Percentiles rank a stretch among this genome's conserved stretches.
These are phyloP conservation scores for Thalassaphorura encarpata DNA, from an alignment of 1,140 invertebrate species.

Conservation along the genomic window DNA sequence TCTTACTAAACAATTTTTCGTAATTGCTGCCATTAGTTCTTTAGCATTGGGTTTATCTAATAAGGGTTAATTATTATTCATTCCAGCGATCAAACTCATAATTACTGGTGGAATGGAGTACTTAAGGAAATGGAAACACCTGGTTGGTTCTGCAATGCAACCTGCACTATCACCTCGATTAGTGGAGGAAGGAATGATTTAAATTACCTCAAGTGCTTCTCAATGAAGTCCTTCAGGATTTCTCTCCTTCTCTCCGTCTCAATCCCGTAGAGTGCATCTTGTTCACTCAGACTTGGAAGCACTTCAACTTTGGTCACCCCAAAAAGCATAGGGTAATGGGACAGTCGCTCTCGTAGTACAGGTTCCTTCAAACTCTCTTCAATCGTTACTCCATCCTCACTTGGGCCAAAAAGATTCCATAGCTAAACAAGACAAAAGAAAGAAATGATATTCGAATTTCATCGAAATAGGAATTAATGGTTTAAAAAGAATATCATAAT, in stretches of 20 bases:
- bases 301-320: conserved; percentile 75
- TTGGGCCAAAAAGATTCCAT: conserved; percentile 55
- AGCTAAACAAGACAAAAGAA: conserved; percentile 15
- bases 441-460: neutral
- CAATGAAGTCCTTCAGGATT: conserved; percentile 83
- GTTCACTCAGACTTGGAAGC: conserved; percentile 55
- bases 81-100: too few species aligned
- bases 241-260: conserved; percentile 77
- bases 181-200: neutral
- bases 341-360: conserved; percentile 27
- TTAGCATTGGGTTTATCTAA: too few species aligned
- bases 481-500: too few species aligned
- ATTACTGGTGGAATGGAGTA: too few species aligned
- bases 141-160: too few species aligned
- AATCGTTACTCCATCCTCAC: conserved; percentile 76
- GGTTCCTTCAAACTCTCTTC: conserved; percentile 29
- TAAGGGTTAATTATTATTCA: too few species aligned
- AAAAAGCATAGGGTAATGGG: conserved; percentile 50
- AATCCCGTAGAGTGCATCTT: conserved; percentile 85
- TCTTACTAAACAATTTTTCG: too few species aligned
- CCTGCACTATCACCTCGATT: neutral
- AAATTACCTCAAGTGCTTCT: conserved; percentile 63
- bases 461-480: too few species aligned
- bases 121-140: too few species aligned
- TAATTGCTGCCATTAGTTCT: too few species aligned